Evolutionary conservation across 1,140 invertebrate species (phyloP), one percentile per base, ranked within the genome.

Genomic region (Scaptomyza pallida): DNA sequence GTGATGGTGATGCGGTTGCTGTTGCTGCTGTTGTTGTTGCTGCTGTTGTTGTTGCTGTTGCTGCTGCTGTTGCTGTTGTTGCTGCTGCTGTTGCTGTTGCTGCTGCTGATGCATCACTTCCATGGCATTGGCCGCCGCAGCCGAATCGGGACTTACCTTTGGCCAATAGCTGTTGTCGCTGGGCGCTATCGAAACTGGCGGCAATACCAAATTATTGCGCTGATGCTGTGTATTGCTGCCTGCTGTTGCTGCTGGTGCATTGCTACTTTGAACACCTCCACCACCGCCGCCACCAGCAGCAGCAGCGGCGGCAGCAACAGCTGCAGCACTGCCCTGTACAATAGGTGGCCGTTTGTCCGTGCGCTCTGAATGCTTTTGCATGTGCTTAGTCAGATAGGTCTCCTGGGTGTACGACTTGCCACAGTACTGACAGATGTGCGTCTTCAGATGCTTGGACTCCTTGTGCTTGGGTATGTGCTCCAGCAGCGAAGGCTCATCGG

Each of bases 391-490:
- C 98, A 99, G 93, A 92, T 99, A 99, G 13, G 98, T 99, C 93
- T 99, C 98, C 92, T 99, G 98, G 4, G 98, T 99, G 92, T 99
- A 99, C 55, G 97, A 98, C 92, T 99, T 99, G 83, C 99, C 99
- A 92, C 99, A 99, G 92, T 98, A 99, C 89, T 98, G 97, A 92
- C 99, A 99, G 91, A 99, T 99, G 93, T 99, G 98, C 51, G 98
- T 99, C 92, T 99, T 99, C 33, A 99, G 93, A 92, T 99, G 99
- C 93, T 99, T 99, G 40, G 98, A 99, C 91, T 99, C 99, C 93
- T 99, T 99, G 93, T 99, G 99, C 93, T 99, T 99, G 33, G 99
- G 98, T 93, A 99, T 99, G 93, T 99, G 98, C 92, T 99, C 98
- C 68, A 99, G 94, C 41, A 99, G 94, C 65, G 97, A 96, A 9